Evolutionary conservation across 2,113 vertebrate species (phyloP), one percentile per base, ranked within the genome.

Genomic region (Rhinoderma darwinii): DNA sequence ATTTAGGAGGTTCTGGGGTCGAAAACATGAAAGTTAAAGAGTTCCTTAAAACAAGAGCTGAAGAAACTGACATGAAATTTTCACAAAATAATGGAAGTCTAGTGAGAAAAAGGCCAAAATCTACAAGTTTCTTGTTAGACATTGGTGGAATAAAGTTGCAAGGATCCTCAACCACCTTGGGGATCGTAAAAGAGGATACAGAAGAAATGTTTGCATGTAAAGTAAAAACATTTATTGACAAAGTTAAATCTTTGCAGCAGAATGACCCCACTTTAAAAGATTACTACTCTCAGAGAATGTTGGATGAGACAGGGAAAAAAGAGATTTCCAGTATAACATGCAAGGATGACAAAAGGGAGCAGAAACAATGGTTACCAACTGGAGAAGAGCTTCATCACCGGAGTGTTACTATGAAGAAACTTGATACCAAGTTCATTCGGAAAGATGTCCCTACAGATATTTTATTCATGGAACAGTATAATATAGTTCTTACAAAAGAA

Each of bases 381-480:
- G 89, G 83, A 3, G 35, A 87, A 79, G 86, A 92, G 25, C 15
- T 43, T 15, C 39, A 4, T 14, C 37, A 86, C 61, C 88, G 84
- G 68, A 92, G 89, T 84, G 30, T 88, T 44, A 70, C 87, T 2
- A 32, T 88, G 61, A 83, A 88, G 82, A 77, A 84, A 39, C 73
- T 47, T 0, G 87, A 89, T 25, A 63, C 30, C 18, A 77, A 81
- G 27, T 84, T 77, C 47, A n/a, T 68, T 6, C 51, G 22, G 80
- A 70, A 81, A 25, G 61, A 73, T 4, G 82, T 72, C 4, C 35
- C 89, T 66, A 0, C 35, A 6, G 86, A 87, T 35, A 83, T 89
- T 70, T 84, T 90, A 59, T 30, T 88, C 79, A 70, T 81, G 84
- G 88, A 92, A 89, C 77, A 78, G 76, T 91, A 89, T 63, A 89